Conservation (phyloP, 2,888 invertebrate genomes). For the Apodemia zela region DNA sequence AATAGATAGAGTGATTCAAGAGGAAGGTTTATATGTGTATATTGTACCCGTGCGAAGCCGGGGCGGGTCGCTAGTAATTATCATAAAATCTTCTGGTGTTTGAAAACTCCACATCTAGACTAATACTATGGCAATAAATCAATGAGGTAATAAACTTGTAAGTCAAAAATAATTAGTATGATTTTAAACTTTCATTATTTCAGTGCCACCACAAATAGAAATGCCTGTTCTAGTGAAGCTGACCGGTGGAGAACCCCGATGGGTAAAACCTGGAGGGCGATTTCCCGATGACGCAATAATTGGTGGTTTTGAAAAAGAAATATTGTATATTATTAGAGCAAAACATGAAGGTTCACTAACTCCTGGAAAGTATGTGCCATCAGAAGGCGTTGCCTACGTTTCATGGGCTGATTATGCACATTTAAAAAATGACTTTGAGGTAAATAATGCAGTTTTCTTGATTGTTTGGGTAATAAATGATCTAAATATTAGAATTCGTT, state of each 20-base stretch:
- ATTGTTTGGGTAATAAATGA: no score
- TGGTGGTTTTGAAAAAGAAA: conserved; percentile 32
- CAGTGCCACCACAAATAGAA: conserved; percentile 36
- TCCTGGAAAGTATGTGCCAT: conserved; percentile 88
- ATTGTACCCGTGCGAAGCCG: no score
- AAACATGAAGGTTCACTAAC: conserved; percentile 85
- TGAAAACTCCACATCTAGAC: no score
- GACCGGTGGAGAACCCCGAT: conserved; percentile 73
- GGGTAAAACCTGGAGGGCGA: conserved; percentile 65
- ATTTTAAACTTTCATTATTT: conserved; percentile 23
- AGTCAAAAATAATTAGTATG: not conserved
- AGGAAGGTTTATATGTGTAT: no score
- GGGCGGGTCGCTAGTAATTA: no score
- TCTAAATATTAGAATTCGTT: no score
- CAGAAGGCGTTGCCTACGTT: conserved; percentile 85
- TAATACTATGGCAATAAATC: no score
- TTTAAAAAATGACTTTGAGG: conserved; percentile 85
- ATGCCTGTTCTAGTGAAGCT: conserved; percentile 39
- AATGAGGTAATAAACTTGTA: not conserved
- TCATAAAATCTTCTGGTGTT: no score
- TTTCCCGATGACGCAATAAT: conserved; percentile 31
- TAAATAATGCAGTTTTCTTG: conserved; percentile 47
- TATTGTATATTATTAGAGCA: conserved; percentile 83
- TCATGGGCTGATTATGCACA: conserved; percentile 87
- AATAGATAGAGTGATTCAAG: no score